Evolutionary conservation across 2,113 vertebrate species (phyloP).

Genomic region (Struthidea cinerea): DNA sequence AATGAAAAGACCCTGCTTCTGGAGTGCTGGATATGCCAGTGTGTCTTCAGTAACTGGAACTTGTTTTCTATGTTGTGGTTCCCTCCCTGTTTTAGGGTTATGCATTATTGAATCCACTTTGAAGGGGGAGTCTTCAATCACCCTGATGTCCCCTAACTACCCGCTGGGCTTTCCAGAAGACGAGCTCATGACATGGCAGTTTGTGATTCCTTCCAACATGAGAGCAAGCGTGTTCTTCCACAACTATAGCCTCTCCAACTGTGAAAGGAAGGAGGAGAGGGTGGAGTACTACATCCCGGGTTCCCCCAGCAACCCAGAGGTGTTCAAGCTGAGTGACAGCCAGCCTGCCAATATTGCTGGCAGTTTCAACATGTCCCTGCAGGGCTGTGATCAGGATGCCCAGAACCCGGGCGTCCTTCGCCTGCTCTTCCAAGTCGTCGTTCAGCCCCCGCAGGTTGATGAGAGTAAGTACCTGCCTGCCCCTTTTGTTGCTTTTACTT

Average conservation of each 20-base stretch:
- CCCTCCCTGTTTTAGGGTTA: conserved; percentile 49
- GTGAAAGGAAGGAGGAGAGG: conserved; percentile 70
- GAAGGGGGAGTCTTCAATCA: conserved; percentile 69
- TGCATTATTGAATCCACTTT: conserved; percentile 81
- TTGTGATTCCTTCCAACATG: conserved; percentile 77
- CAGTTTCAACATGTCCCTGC: conserved; percentile 83
- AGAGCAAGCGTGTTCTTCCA: conserved; percentile 79
- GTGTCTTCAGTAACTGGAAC: neutral
- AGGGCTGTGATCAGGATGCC: conserved; percentile 82
- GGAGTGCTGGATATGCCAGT: neutral
- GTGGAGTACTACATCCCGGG: conserved; percentile 75
- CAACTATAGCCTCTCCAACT: conserved; percentile 75
- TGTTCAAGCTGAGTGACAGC: conserved; percentile 63
- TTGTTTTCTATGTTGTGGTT: neutral
- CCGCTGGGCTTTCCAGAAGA: conserved; percentile 73
- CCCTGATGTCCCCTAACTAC: conserved; percentile 84
- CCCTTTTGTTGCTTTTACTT: neutral
- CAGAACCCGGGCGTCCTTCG: conserved; percentile 65
- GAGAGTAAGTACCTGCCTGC: conserved; percentile 65
- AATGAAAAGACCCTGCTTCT: neutral
- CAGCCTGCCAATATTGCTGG: conserved; percentile 81
- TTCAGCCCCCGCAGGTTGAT: conserved; percentile 63
- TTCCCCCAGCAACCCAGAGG: conserved; percentile 43
- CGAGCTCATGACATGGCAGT: conserved; percentile 84
- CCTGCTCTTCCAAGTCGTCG: conserved; percentile 76